A percentile compares a stretch with the other conserved stretches of the same genome.
phyloP scores from a whole-genome alignment of 2,888 invertebrate species.

The Spodoptera littoralis region DNA sequence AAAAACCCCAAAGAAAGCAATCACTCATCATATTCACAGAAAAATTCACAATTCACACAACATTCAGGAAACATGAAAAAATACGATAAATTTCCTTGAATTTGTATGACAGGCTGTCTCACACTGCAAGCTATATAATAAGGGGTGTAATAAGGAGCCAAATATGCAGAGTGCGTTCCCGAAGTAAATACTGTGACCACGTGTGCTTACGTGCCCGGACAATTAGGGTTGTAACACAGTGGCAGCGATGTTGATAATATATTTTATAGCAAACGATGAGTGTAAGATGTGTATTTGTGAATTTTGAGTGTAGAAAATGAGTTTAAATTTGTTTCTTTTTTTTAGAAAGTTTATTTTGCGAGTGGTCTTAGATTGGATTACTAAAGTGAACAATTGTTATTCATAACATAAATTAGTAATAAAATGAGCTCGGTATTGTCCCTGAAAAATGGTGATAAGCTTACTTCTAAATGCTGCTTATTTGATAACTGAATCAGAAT shows the following conservation, averaged over 20 bases:
- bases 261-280: background rate
- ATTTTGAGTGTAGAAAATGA: too few species aligned
- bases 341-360: too few species aligned
- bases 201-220: slow-evolving; percentile 73
- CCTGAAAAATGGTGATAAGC: too few species aligned
- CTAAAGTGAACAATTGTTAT: too few species aligned
- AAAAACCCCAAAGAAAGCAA: background rate
- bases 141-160: slow-evolving; percentile 70
- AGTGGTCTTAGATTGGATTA: too few species aligned
- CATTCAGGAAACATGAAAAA: slow-evolving; percentile 17
- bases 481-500: too few species aligned
- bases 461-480: too few species aligned
- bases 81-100: slow-evolving; percentile 22
- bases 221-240: slow-evolving; percentile 44
- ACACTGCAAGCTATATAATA: slow-evolving; percentile 36
- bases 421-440: too few species aligned
- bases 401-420: too few species aligned
- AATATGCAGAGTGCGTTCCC: slow-evolving; percentile 82
- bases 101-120: slow-evolving; percentile 31
- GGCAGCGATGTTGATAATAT: slow-evolving; percentile 27
- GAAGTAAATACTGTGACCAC: slow-evolving; percentile 85
- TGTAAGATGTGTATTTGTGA: background rate
- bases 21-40: background rate
- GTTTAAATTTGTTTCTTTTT: too few species aligned
- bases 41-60: slow-evolving; percentile 8